phyloP scores from a whole-genome alignment of 2,113 vertebrate genomes.

The Burhinus bistriatus region DNA sequence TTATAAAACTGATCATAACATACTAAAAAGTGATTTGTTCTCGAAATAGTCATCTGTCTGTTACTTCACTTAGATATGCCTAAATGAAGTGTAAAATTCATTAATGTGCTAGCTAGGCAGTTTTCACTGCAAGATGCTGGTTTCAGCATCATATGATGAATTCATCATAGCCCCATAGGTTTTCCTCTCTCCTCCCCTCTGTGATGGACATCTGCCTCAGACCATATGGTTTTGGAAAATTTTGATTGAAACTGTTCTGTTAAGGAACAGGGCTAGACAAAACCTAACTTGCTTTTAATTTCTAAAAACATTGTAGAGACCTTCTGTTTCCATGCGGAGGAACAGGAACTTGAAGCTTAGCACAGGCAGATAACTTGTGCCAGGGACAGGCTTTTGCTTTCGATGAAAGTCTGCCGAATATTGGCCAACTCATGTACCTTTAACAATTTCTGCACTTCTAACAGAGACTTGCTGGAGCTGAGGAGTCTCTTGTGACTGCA shows the following conservation, averaged over 20 bases:
- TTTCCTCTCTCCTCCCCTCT: neutral
- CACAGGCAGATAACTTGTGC: neutral
- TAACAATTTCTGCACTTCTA: neutral
- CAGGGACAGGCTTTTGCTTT: conserved; percentile 57
- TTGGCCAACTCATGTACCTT: conserved; percentile 10
- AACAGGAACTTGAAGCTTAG: neutral
- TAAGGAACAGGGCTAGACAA: neutral
- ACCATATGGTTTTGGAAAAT: conserved; percentile 27
- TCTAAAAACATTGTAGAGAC: neutral
- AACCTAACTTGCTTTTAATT: neutral
- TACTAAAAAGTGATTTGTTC: neutral
- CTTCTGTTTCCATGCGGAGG: neutral
- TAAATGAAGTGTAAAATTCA: conserved; percentile 36
- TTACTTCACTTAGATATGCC: neutral
- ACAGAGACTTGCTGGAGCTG: neutral
- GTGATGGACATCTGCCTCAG: conserved; percentile 13
- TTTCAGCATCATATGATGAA: neutral
- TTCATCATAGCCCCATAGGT: neutral
- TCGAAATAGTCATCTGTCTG: neutral
- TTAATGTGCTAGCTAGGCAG: neutral
- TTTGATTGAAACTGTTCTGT: neutral
- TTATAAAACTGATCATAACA: neutral
- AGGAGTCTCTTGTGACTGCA: neutral
- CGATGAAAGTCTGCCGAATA: conserved; percentile 35
- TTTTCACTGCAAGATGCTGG: neutral